Percentiles rank a stretch among this genome's conserved stretches.
Conservation (phyloP, 2,797 vertebrate genomes). For the Hoplostethus atlanticus region DNA sequence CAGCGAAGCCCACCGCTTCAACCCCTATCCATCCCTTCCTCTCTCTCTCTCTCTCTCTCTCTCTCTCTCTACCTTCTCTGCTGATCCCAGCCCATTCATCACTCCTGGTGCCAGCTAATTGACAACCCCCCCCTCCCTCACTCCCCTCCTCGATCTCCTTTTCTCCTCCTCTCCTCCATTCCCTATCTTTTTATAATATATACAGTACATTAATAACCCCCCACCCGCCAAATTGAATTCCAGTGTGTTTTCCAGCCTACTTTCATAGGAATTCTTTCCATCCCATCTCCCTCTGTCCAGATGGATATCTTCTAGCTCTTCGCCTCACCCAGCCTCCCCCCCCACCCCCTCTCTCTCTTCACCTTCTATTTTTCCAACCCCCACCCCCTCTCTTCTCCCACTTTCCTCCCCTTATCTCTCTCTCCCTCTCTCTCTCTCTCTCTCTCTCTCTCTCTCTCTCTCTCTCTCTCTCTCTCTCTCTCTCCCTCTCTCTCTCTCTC, state of each 20-base stretch:
- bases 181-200: constrained; percentile 45
- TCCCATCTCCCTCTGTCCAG: constrained; percentile 31
- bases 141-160: constrained; percentile 32
- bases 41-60: not conserved
- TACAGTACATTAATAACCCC: constrained; percentile 39
- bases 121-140: constrained; percentile 32
- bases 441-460: constrained; percentile 37
- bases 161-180: constrained; percentile 23
- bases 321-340: not conserved
- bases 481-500: constrained; percentile 19
- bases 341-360: not conserved
- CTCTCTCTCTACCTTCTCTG: constrained; percentile 17
- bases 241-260: constrained; percentile 35
- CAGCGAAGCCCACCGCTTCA: constrained; percentile 34
- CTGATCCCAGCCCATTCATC: constrained; percentile 54
- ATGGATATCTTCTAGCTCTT: constrained; percentile 19
- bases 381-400: not conserved
- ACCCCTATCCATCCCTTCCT: constrained; percentile 21
- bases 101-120: constrained; percentile 60
- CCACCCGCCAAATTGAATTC: constrained; percentile 41
- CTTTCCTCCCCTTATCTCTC: constrained; percentile 1
- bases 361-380: not conserved
- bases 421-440: constrained; percentile 4
- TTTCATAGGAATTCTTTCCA: constrained; percentile 39
- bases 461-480: not conserved